Conservation (phyloP, 2,888 invertebrate species). For the Trichacis sp. region DNA sequence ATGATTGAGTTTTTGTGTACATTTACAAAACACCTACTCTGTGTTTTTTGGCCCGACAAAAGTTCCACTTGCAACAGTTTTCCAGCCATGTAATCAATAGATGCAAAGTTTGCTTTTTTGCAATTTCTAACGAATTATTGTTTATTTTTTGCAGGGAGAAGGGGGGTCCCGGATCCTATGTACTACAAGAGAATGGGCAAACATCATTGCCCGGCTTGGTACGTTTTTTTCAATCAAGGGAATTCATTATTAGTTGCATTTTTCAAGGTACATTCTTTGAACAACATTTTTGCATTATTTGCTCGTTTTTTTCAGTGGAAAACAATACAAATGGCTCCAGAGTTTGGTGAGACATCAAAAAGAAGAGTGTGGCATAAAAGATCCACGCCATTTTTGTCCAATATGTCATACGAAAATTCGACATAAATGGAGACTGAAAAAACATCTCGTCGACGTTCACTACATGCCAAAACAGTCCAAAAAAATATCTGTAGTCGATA, state of each 20-base stretch:
- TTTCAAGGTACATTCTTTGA: too few species aligned
- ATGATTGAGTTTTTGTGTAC: not conserved
- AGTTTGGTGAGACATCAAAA: conserved; percentile 77
- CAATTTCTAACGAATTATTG: too few species aligned
- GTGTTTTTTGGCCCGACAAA: too few species aligned
- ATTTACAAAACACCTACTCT: too few species aligned
- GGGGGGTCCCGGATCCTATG: conserved; percentile 32
- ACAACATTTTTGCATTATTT: too few species aligned
- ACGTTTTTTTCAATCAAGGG: too few species aligned
- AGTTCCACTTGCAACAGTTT: too few species aligned
- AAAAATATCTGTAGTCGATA: not conserved
- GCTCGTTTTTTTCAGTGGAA: conserved; percentile 68
- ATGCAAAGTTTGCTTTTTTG: too few species aligned
- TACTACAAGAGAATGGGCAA: conserved; percentile 61
- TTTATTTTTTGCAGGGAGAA: conserved; percentile 19
- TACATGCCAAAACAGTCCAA: conserved; percentile 15
- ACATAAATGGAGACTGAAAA: conserved; percentile 67
- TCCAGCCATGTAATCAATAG: too few species aligned
- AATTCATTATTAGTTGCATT: too few species aligned
- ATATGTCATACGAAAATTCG: conserved; percentile 64
- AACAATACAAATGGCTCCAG: conserved; percentile 81
- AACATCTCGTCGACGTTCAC: conserved; percentile 61
- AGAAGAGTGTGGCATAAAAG: conserved; percentile 70
- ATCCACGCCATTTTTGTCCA: conserved; percentile 66
- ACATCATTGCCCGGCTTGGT: conserved; percentile 70